Base-by-base conservation (phyloP, 2,797 vertebrate species). In the Dallia pectoralis region DNA sequence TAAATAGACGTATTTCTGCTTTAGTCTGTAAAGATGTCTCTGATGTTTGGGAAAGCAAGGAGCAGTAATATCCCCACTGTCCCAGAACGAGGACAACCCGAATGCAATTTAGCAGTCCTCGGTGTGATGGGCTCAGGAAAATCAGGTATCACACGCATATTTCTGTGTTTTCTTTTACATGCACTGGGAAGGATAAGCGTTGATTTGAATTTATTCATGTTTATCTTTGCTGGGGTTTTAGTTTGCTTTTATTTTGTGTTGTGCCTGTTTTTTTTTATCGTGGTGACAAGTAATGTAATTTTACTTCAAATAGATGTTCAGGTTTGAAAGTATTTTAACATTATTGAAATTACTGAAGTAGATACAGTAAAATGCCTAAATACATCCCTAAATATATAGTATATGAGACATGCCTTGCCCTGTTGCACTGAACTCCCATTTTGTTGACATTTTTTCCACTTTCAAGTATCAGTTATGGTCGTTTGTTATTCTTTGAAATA, bases 101-200 rank as follows among this genome's bases (percentile, higher is more conserved):
- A 96, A 72, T 95, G 94, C 80, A 96, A 96, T 71, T 79, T 97
- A 84, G 96, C 93, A 36, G 91, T 98, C 67, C 88, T 97, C 67
- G 96, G 96, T 33, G 94, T 93, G 72, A 91, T 86, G 77, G 96
- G 96, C 51, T 93, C 90, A 0, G 96, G 96, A 48, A 97, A 97
- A 85, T 97, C 96, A 84, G 96, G 96, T 97, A 84, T 78, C n/a
- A 18, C 32, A 14, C 14, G 12, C 8, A 9, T 47, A 18, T 64
- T 12, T 62, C 7, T 18, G 4, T 12, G 2, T 3, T 32, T 30
- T 16, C 4, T 63, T 14, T 6, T 63, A 18, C 29, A 63, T 30
- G 29, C 29, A 9, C 12, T 32, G 30, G 61, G 19, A 44, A 63
- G 11, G 22, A 32, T 63, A 32, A 14, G 15, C 18, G 61, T 12